phyloP scores from a whole-genome alignment of 2,797 vertebrate species.

The Knipowitschia caucasica region DNA sequence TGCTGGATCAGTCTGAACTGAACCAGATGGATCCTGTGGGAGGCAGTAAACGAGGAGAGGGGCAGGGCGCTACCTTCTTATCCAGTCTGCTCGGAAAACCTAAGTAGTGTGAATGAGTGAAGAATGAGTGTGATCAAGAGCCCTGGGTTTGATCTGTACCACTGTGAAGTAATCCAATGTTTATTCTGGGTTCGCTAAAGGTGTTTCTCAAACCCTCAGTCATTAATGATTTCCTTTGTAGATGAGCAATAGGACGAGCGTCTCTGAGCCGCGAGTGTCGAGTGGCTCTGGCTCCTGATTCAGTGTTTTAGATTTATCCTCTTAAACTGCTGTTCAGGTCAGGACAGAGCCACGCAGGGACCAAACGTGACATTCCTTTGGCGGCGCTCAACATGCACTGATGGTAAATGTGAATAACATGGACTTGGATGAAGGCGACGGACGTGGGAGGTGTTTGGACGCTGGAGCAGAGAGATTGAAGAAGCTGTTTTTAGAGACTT shows the following conservation, averaged over 20 bases:
- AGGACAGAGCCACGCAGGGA: constrained; percentile 68
- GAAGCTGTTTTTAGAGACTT: neutral
- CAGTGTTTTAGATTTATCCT: constrained; percentile 33
- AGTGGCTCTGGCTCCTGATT: constrained; percentile 12
- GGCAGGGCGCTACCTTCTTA: constrained; percentile 77
- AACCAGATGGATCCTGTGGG: constrained; percentile 91
- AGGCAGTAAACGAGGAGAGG: constrained; percentile 60
- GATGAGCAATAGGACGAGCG: constrained; percentile 78
- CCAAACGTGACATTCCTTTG: constrained; percentile 74
- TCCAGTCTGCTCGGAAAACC: constrained; percentile 79
- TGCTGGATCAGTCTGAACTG: constrained; percentile 96
- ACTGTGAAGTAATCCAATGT: constrained; percentile 76
- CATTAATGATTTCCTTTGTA: constrained; percentile 61
- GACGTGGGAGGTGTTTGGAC: constrained; percentile 2
- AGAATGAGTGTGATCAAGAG: constrained; percentile 42
- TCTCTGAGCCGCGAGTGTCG: constrained; percentile 39
- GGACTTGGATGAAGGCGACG: neutral
- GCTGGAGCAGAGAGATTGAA: neutral
- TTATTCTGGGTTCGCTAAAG: constrained; percentile 33
- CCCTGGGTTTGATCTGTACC: constrained; percentile 63
- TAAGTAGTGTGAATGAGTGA: constrained; percentile 53
- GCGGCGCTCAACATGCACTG: constrained; percentile 44
- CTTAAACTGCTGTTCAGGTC: constrained; percentile 44
- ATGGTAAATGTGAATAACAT: constrained; percentile 4
- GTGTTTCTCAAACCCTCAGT: constrained; percentile 22